These are phyloP conservation scores for Bolinopsis microptera DNA, from an alignment of 37 sponge, comb jelly and placozoan species.

Conservation along the genomic window DNA sequence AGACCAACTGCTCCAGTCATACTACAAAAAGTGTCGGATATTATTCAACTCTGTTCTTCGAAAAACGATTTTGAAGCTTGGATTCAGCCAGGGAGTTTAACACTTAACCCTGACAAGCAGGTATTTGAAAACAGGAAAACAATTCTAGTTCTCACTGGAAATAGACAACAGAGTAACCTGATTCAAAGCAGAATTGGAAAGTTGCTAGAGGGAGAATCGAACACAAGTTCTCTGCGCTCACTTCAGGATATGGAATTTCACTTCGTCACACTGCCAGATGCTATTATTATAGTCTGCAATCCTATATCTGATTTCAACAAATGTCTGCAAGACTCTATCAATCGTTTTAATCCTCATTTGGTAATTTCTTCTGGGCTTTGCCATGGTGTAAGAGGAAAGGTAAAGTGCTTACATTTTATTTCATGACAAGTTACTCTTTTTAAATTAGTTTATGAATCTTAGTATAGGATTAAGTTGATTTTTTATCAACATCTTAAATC, in stretches of 20 bases:
- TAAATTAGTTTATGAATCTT: not conserved
- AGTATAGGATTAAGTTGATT: too few species aligned
- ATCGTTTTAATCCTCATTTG: constrained; percentile 48
- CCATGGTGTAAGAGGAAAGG: constrained; percentile 61
- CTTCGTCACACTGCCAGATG: constrained; percentile 46
- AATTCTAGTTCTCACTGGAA: not conserved
- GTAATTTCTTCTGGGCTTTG: constrained; percentile 12
- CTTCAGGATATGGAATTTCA: constrained; percentile 40
- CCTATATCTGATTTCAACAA: not conserved
- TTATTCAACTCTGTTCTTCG: not conserved
- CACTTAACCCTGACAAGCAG: not conserved
- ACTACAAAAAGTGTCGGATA: not conserved
- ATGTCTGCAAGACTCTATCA: constrained; percentile 58
- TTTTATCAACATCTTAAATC: too few species aligned
- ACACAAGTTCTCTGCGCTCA: constrained; percentile 16
- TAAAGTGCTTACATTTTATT: not conserved
- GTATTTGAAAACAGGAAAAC: not conserved
- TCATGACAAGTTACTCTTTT: not conserved
- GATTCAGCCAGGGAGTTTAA: not conserved
- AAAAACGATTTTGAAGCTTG: not conserved
- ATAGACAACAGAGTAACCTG: not conserved
- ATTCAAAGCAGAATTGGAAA: not conserved
- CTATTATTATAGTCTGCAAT: constrained; percentile 35
- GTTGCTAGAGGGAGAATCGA: constrained; percentile 12
- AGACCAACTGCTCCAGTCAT: constrained; percentile 17